Evolutionary conservation across 2,113 vertebrate species (phyloP), one percentile per base, ranked within the genome.

Genomic region (Corythoichthys haematopterus): DNA sequence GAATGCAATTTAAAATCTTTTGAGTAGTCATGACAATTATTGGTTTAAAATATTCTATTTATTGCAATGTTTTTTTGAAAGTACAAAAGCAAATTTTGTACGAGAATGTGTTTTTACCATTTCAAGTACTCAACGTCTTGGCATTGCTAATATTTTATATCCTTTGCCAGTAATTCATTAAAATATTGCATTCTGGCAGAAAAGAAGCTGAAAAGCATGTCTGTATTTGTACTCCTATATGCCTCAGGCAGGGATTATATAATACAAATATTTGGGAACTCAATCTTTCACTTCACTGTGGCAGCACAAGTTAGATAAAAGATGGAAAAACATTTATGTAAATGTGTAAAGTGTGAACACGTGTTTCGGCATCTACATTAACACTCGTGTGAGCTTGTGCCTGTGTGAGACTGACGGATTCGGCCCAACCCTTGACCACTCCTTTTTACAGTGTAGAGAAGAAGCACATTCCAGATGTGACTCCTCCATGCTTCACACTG

Each of bases 401-500:
- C 47, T 52, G 64, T 15, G 63, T 9, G 63, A 50, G 68, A 53
- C n/a, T 65, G 57, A 65, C 5, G 47, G 57, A 69, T 20, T 61
- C 35, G 56, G 55, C 80, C 79, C 79, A 82, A 60, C 83, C 87
- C 77, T 66, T 69, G 65, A 83, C 84, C 84, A 75, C 85, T 84
- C 85, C 85, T 61, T 61, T 86, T 80, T 52, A 36, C 15, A 38
- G 33, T 52, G 52, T 6, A 72, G 48, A 48, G 73, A 82, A 81
- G 50, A 64, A 60, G 68, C 28, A 58, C 79, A 85, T 83, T 82
- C 82, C 79, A 79, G 65, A 87, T 85, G 69, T 70, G 65, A 48
- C 74, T 76, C 68, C 64, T 73, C 64, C 66, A 76, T 66, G 37
- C 58, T 67, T 84, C 75, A 74, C 71, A 60, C 76, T 68, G 35